Percentiles rank a stretch among this genome's conserved stretches.
phyloP scores from a whole-genome alignment of 2,888 invertebrate genomes.

The Atrina japonica region DNA sequence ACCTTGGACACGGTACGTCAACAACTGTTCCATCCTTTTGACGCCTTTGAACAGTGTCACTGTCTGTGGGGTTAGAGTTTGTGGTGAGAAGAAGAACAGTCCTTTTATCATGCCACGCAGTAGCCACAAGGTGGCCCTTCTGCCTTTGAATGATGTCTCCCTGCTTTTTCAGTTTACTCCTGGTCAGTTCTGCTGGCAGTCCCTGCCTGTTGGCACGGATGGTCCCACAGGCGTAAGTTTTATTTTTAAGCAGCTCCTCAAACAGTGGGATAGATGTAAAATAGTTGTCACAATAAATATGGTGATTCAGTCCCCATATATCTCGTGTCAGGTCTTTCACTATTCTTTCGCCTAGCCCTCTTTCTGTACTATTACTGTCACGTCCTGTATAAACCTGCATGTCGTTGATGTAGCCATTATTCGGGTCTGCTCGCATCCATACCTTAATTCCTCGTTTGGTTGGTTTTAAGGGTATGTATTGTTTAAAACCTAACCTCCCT shows the following conservation, averaged over 20 bases:
- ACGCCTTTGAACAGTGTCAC: background rate
- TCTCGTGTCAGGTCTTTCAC: background rate
- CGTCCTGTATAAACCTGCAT: slow-evolving; percentile 41
- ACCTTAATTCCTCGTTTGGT: slow-evolving; percentile 45
- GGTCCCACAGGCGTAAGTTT: slow-evolving; percentile 26
- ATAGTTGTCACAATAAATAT: slow-evolving; percentile 26
- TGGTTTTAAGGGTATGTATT: slow-evolving; percentile 37
- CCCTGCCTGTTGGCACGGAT: slow-evolving; percentile 23
- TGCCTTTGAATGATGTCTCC: slow-evolving; percentile 8
- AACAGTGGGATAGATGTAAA: background rate
- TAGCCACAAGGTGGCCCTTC: slow-evolving; percentile 13
- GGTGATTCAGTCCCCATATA: background rate
- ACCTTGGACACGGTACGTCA: slow-evolving; percentile 22
- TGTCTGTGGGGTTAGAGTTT: slow-evolving; percentile 2
- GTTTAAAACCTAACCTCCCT: slow-evolving; percentile 37
- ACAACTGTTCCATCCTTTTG: slow-evolving; percentile 23
- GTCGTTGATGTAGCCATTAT: slow-evolving; percentile 41
- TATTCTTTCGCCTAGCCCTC: slow-evolving; percentile 1
- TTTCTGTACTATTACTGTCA: background rate
- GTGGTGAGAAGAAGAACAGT: slow-evolving; percentile 13
- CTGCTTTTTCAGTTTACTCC: slow-evolving; percentile 17
- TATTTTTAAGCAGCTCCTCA: background rate
- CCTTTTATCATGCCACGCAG: slow-evolving; percentile 20
- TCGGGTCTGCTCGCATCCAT: slow-evolving; percentile 46
- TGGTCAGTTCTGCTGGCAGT: background rate